Base-by-base conservation (phyloP, 2,797 vertebrate genomes). In the Vireo griseus region DNA sequence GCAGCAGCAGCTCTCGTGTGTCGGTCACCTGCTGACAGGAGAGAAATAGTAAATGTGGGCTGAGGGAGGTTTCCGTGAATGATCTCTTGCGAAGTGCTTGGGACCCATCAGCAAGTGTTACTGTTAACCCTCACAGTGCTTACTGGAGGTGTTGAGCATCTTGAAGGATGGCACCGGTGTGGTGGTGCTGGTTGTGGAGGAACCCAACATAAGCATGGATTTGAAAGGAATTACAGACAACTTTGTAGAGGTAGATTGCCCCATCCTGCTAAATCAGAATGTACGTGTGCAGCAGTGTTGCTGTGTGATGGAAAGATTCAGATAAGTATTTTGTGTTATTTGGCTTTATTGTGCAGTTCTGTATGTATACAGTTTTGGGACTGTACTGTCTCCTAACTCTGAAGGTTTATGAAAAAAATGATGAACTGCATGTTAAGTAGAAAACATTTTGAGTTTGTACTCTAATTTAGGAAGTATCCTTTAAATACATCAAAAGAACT, bases 121-220 rank as follows among this genome's bases (percentile, higher is more conserved):
- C 1, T 40, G 11, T 51, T 73, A 58, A 16, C 16, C 8, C 24
- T 66, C 2, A 5, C 2, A 7, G 39, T 9, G 16, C 24, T 57
- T 28, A 0, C 1, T 29, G 57, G 7, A 31, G 28, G 2, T 13
- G 16, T 29, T 68, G 13, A 14, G 19, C 19, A 9, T 21, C 19
- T 42, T 29, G 42, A n/a, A 55, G 48, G 29, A n/a, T 0, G 1
- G 5, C 15, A 4, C 18, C 5, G 3, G 22, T 11, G 6, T 10
- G 10, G 9, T 18, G 11, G 26, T 8, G 51, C 29, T 85, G 55
- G 9, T 18, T 47, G 16, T 63, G 67, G n/a, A 82, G 33, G 19
- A 61, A 1, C 48, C 4, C 15, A 58, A 2, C 1, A 0, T 11
- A 7, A 40, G 17, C 1, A 1, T 24, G 29, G 57, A 6, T 20